Evolutionary conservation across 2,888 invertebrate species (phyloP).

Genomic region (Eristalis tenax): DNA sequence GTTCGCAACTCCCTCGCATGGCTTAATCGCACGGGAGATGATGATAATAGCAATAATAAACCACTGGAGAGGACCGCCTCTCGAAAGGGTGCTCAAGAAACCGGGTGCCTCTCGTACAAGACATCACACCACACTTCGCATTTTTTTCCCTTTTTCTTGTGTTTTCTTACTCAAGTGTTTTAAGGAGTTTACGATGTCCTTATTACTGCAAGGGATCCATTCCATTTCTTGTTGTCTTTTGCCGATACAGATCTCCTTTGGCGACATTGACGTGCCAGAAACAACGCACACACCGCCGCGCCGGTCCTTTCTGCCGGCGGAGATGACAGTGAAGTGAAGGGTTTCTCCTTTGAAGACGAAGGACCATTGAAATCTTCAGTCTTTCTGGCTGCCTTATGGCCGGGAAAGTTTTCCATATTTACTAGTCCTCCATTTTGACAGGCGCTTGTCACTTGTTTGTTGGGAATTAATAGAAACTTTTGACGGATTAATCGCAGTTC

Average conservation of each 20-base stretch:
- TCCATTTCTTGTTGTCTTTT: constrained; percentile 35
- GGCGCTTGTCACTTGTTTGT: background rate
- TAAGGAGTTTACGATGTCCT: constrained; percentile 26
- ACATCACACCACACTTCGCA: background rate
- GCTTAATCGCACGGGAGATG: constrained; percentile 38
- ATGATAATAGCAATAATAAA: constrained; percentile 41
- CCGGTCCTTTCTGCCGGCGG: background rate
- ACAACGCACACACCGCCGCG: background rate
- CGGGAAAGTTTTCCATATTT: constrained; percentile 11
- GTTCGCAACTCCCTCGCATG: background rate
- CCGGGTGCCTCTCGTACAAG: background rate
- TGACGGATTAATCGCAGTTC: background rate
- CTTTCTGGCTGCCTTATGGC: constrained; percentile 10
- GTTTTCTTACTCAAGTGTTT: background rate
- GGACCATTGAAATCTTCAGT: background rate
- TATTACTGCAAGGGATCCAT: constrained; percentile 22
- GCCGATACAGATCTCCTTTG: constrained; percentile 12
- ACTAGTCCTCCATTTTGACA: background rate
- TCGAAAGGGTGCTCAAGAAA: background rate
- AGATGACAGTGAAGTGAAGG: constrained; percentile 19
- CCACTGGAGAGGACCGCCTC: constrained; percentile 18
- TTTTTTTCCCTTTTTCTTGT: background rate
- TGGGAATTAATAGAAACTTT: background rate
- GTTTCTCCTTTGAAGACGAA: background rate
- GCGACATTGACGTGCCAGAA: background rate